Base-by-base conservation (phyloP, 2,888 invertebrate species). In the Dicycla oo region DNA sequence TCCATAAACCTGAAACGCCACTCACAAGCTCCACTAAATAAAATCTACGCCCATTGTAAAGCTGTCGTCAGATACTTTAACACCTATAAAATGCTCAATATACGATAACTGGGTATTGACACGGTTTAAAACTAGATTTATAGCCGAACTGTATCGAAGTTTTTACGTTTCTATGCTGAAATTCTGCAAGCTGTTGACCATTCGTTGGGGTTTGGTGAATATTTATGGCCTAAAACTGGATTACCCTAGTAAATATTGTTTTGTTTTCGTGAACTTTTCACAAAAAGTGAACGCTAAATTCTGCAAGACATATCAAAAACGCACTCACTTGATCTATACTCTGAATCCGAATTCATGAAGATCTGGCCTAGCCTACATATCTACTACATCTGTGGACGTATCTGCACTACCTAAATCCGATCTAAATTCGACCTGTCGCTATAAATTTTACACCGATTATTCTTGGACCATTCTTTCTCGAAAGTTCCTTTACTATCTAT, bases 81-180 rank as follows among this genome's bases (percentile, higher is more conserved):
- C 73, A 72, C 63, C 85, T 70, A 81, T 84, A 86, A 84, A 84
- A 80, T 74, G 40, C 56, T 81, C 58, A 78, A 75, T 79, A 80
- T 66, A 73, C 69, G 83, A 86, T 82, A 84, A 67, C 80, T 72
- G 75, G 70, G 64, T 73, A 82, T 80, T 82, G 85, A 77, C 84
- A 77, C 67, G 75, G 66, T 74, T 84, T 72, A 70, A 84, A 82
- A 54, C 75, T 40, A 68, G 60, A 85, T 84, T 85, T 82, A 86
- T 71, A 47, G 61, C 30, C n/a, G 34, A 69, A 45, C 26, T 66
- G 38, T 58, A 47, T 62, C 65, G 54, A 67, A 58, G 62, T 78
- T 84, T 84, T 68, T 64, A 54, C 57, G 60, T 64, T 62, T 38
- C 5, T 18, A n/a, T 13, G 13, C 43, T 54, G 38, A 73, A 70